Evolutionary conservation across 1,140 invertebrate species (phyloP).

Genomic region (Drosophila nebulosa): DNA sequence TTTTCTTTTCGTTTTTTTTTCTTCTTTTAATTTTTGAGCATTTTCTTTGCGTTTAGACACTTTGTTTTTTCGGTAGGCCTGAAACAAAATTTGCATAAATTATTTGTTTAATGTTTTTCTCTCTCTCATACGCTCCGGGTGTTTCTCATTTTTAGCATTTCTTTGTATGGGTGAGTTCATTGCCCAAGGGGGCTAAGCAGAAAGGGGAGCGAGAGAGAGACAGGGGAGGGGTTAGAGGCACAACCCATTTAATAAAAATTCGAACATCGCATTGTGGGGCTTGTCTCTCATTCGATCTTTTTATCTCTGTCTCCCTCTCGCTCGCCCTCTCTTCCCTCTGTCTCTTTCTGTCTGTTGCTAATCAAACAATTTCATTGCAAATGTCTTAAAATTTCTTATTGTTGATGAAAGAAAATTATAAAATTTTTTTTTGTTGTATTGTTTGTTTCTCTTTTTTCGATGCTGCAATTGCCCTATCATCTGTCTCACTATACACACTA

Average conservation of each 20-base stretch:
- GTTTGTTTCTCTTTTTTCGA: background rate
- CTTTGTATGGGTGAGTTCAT: constrained; percentile 37
- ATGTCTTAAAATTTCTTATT: constrained; percentile 1
- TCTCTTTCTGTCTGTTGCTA: constrained; percentile 49
- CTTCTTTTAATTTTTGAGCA: constrained; percentile 13
- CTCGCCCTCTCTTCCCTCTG: background rate
- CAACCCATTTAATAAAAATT: constrained; percentile 43
- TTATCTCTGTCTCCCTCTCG: background rate
- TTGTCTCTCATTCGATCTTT: background rate
- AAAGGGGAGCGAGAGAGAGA: background rate
- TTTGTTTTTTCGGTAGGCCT: constrained; percentile 23
- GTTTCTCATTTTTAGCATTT: background rate
- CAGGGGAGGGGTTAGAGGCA: background rate
- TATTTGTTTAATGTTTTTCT: constrained; percentile 22
- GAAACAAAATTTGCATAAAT: constrained; percentile 45
- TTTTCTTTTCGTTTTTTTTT: constrained; percentile 27
- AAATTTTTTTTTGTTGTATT: constrained; percentile 26
- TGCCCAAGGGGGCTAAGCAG: constrained; percentile 9
- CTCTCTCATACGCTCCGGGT: background rate
- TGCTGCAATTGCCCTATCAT: constrained; percentile 1
- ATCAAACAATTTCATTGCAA: constrained; percentile 54
- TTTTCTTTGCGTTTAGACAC: constrained; percentile 15
- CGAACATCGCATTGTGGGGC: constrained; percentile 10
- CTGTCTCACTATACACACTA: background rate
- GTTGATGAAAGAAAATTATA: constrained; percentile 18